Percentiles rank a stretch among this genome's conserved stretches.
phyloP scores from a whole-genome alignment of 2,797 vertebrate genomes.

The Sebastes ruberrimus region DNA sequence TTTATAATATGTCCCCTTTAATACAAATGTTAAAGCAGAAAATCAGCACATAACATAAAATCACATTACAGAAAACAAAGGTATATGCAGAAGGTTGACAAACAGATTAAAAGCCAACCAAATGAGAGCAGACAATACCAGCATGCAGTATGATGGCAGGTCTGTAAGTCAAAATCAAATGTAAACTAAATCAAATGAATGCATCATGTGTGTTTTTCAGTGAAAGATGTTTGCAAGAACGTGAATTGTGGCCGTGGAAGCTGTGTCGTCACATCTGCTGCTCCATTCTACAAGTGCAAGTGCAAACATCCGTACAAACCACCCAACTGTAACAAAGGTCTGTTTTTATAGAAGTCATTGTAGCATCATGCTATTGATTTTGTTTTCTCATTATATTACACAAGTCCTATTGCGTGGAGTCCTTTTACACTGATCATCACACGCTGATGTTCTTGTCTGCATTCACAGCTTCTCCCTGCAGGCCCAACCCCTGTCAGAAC shows the following conservation, averaged over 20 bases:
- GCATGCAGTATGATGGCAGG: not conserved
- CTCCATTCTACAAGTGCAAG: constrained; percentile 76
- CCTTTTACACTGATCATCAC: not conserved
- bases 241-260: constrained; percentile 66
- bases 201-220: constrained; percentile 36
- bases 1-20: too few relatives aligned
- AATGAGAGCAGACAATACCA: not conserved
- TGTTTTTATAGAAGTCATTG: not conserved
- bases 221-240: constrained; percentile 62
- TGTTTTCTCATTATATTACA: not conserved
- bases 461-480: constrained; percentile 58
- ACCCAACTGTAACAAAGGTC: constrained; percentile 69
- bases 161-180: not conserved
- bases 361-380: not conserved
- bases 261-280: constrained; percentile 52
- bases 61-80: not conserved
- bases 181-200: not conserved
- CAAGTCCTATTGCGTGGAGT: not conserved
- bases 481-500: constrained; percentile 71
- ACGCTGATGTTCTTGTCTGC: not conserved
- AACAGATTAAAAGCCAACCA: not conserved
- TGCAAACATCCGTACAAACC: constrained; percentile 63
- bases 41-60: not conserved
- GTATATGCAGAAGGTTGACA: not conserved
- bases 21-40: not conserved